A percentile compares a stretch with the other conserved stretches of the same genome.
phyloP scores from a whole-genome alignment of 2,113 vertebrate species.

The Triplophysa siluroides region DNA sequence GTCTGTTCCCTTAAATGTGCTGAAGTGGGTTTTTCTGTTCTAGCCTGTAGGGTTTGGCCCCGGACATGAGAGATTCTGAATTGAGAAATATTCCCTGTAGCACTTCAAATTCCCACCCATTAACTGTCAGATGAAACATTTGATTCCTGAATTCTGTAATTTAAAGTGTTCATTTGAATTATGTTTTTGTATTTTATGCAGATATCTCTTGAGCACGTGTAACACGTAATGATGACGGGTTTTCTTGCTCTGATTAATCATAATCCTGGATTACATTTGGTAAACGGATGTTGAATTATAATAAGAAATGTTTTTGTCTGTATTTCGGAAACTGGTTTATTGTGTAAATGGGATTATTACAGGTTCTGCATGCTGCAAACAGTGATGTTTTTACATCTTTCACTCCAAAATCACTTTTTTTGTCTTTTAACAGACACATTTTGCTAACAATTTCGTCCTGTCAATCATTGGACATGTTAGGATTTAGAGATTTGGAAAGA shows the following conservation, averaged over 20 bases:
- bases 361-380: not conserved
- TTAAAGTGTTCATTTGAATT: not conserved
- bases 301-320: not conserved
- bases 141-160: not conserved
- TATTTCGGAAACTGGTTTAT: not conserved
- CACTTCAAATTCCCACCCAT: not conserved
- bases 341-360: not conserved
- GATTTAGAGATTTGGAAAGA: no score
- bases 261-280: not conserved
- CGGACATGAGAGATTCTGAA: not conserved
- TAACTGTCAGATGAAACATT: not conserved
- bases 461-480: no score
- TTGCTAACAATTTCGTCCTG: no score
- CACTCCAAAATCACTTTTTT: no score
- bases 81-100: constrained; percentile 15
- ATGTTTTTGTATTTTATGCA: not conserved
- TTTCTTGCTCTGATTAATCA: not conserved
- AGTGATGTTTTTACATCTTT: no score
- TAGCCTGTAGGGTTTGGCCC: constrained; percentile 8
- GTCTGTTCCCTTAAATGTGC: constrained; percentile 16
- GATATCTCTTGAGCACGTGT: not conserved
- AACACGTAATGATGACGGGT: not conserved
- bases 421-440: no score
- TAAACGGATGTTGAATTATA: not conserved
- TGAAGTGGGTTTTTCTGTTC: not conserved